A percentile compares a stretch with the other conserved stretches of the same genome.
These are phyloP conservation scores for Fistularia tabacaria DNA, from an alignment of 2,797 vertebrate species.

Conservation along the genomic window DNA sequence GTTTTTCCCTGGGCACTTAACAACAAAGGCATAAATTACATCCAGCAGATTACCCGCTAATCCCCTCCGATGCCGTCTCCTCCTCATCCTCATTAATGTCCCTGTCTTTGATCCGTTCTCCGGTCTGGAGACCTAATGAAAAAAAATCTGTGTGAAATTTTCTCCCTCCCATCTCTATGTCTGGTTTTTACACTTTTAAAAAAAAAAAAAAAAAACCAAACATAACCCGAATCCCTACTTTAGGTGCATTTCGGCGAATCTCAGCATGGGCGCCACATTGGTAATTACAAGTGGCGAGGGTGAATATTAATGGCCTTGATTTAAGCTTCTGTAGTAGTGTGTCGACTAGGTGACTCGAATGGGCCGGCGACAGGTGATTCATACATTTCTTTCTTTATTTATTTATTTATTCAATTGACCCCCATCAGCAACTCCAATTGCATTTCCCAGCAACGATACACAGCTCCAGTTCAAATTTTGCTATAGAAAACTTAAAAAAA, in stretches of 20 bases:
- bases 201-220: neutral
- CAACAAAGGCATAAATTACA: slow-evolving; percentile 77
- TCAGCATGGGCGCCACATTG: neutral
- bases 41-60: slow-evolving; percentile 75
- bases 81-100: slow-evolving; percentile 59
- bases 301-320: slow-evolving; percentile 18
- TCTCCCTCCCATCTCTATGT: slow-evolving; percentile 14
- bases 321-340: slow-evolving; percentile 23
- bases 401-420: too few species aligned
- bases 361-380: too few species aligned
- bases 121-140: slow-evolving; percentile 47
- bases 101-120: slow-evolving; percentile 52
- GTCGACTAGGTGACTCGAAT: neutral
- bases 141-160: slow-evolving; percentile 37
- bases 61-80: slow-evolving; percentile 52
- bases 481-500: too few species aligned
- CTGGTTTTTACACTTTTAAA: slow-evolving; percentile 1
- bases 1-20: slow-evolving; percentile 66
- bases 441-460: too few species aligned
- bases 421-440: too few species aligned
- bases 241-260: neutral
- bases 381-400: too few species aligned
- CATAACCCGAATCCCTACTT: neutral
- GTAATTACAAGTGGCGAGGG: slow-evolving; percentile 5
- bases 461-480: too few species aligned